phyloP scores from a whole-genome alignment of 2,888 invertebrate genomes.

The Chymomyza amoena region DNA sequence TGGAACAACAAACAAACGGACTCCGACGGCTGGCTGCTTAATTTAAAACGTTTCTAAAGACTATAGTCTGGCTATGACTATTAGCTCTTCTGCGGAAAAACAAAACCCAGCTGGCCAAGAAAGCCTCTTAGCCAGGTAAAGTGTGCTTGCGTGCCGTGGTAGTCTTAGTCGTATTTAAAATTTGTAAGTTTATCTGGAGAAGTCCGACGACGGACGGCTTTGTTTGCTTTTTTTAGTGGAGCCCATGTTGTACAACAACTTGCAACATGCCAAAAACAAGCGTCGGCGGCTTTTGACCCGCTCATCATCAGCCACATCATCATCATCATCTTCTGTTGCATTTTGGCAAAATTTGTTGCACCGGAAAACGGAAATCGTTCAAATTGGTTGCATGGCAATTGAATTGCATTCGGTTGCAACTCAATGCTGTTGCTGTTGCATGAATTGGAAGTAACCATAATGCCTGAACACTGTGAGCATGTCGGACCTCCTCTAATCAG shows the following conservation, averaged over 20 bases:
- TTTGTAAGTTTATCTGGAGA: background rate
- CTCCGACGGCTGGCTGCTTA: constrained; percentile 17
- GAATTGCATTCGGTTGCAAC: constrained; percentile 15
- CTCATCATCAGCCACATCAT: background rate
- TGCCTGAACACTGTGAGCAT: constrained; percentile 11
- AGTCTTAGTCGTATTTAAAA: background rate
- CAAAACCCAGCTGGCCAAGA: background rate
- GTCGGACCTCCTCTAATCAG: constrained; percentile 33
- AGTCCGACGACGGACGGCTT: constrained; percentile 18
- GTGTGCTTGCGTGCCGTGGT: too few species aligned
- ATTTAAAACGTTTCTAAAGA: constrained; percentile 27
- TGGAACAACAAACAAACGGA: constrained; percentile 38
- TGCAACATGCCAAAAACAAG: constrained; percentile 33
- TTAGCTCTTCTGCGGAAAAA: constrained; percentile 30
- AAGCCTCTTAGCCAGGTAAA: background rate
- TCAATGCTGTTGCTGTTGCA: constrained; percentile 26
- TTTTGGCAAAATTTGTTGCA: constrained; percentile 18
- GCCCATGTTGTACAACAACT: constrained; percentile 13
- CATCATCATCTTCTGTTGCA: background rate
- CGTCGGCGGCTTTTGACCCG: constrained; percentile 43
- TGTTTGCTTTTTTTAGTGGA: constrained; percentile 42
- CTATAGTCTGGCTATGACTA: constrained; percentile 15
- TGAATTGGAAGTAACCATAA: constrained; percentile 14
- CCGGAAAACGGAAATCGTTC: constrained; percentile 38
- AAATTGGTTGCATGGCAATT: constrained; percentile 6